A percentile compares a stretch with the other conserved stretches of the same genome.
Evolutionary conservation across 2,888 invertebrate species (phyloP).

Genomic region (Andrena flavipes): DNA sequence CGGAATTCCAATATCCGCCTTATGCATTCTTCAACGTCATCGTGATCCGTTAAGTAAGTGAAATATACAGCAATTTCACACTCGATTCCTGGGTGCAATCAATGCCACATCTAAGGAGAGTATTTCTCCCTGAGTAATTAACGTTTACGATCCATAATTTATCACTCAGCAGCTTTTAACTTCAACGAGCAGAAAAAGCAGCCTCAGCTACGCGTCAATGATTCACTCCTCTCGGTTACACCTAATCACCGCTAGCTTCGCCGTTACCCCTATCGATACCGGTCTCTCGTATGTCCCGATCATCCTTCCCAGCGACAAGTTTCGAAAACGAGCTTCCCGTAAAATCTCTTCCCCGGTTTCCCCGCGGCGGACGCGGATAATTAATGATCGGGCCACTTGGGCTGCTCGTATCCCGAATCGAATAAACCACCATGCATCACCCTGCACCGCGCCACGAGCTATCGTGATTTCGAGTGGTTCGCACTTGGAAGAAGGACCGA

Average conservation of each 20-base stretch:
- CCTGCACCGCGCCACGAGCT: slow-evolving; percentile 8
- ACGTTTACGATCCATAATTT: slow-evolving; percentile 16
- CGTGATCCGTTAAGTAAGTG: not conserved
- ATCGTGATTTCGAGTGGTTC: slow-evolving; percentile 69
- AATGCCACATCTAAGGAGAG: not conserved
- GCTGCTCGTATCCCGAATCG: slow-evolving; percentile 26
- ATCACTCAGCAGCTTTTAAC: not conserved
- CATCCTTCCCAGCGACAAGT: slow-evolving; percentile 8
- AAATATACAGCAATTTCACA: not conserved
- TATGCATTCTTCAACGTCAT: no score
- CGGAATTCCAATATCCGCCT: no score
- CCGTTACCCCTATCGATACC: not conserved
- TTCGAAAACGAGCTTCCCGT: not conserved
- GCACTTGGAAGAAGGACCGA: slow-evolving; percentile 39
- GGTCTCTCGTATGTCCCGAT: not conserved
- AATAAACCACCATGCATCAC: slow-evolving; percentile 20
- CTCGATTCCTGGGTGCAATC: not conserved
- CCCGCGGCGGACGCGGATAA: slow-evolving; percentile 1
- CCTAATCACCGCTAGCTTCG: slow-evolving; percentile 4
- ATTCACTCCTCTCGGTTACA: not conserved
- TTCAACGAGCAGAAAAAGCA: not conserved
- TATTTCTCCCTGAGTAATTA: not conserved
- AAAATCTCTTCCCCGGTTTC: not conserved
- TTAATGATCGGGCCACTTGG: slow-evolving; percentile 46
- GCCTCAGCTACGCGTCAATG: not conserved